phyloP scores from a whole-genome alignment of 2,888 invertebrate species.

The Rhyacophila evoluta region DNA sequence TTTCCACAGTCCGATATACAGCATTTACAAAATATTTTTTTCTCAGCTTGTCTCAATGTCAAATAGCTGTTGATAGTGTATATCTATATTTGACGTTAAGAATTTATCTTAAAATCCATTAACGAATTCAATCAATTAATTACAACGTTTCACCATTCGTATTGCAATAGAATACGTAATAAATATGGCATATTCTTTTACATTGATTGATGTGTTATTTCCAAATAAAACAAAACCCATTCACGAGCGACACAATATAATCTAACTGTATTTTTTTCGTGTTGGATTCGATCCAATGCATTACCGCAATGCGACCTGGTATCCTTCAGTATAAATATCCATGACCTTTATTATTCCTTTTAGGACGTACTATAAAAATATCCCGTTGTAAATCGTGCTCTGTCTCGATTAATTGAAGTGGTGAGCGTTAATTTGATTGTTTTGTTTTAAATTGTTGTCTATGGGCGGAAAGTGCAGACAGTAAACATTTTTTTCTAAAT shows the following conservation, averaged over 20 bases:
- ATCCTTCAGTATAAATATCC: not conserved
- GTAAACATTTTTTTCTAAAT: no score
- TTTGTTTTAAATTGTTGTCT: no score
- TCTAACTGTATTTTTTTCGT: constrained; percentile 6
- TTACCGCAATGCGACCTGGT: constrained; percentile 9
- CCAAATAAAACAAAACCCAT: not conserved
- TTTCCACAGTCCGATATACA: no score
- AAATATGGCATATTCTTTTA: not conserved
- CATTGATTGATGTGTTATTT: not conserved
- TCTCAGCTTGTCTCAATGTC: no score
- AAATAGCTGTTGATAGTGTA: no score
- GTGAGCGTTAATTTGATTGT: not conserved
- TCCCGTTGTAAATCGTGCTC: not conserved
- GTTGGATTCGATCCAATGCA: constrained; percentile 11
- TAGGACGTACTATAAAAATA: not conserved
- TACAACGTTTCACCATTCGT: not conserved
- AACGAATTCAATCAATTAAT: no score
- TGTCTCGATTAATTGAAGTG: not conserved
- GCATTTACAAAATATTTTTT: no score
- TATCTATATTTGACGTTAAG: no score
- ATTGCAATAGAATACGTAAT: not conserved
- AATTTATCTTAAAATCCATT: no score
- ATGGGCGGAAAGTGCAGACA: no score
- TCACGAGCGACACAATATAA: constrained; percentile 4
- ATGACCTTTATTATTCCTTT: constrained; percentile 10